Percentiles rank a stretch among this genome's conserved stretches.
Conservation (phyloP, 2,888 invertebrate genomes). For the Xanthorhoe designata region DNA sequence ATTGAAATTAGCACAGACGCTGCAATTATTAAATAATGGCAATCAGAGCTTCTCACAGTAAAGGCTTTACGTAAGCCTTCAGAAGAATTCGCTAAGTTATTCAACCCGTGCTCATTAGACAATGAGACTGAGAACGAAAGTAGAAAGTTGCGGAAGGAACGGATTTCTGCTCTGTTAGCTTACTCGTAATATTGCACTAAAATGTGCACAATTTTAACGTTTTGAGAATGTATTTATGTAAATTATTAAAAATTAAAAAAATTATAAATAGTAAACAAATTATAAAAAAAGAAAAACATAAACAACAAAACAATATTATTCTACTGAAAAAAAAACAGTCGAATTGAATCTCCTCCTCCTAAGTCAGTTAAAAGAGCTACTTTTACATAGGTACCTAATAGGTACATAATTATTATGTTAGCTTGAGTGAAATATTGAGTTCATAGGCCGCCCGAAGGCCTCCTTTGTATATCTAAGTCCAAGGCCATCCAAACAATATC, state of each 20-base stretch:
- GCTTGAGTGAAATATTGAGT: no score
- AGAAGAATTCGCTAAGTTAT: slow-evolving; percentile 78
- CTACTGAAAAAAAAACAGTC: no score
- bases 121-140: slow-evolving; percentile 82
- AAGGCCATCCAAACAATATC: slow-evolving; percentile 25
- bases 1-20: background rate
- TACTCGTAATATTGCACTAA: slow-evolving; percentile 47
- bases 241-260: no score
- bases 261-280: no score
- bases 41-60: slow-evolving; percentile 76
- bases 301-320: no score
- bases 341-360: no score
- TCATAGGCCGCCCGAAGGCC: background rate
- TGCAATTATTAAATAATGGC: slow-evolving; percentile 57
- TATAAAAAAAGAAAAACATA: no score
- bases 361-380: no score
- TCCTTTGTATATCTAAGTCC: background rate
- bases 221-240: no score
- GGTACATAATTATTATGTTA: no score
- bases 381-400: no score
- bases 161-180: slow-evolving; percentile 58
- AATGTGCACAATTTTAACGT: slow-evolving; percentile 27
- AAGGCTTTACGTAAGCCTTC: slow-evolving; percentile 73
- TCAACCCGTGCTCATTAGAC: slow-evolving; percentile 77
- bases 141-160: slow-evolving; percentile 79